Evolutionary conservation across 2,797 vertebrate species (phyloP), one percentile per base, ranked within the genome.

Genomic region (Sebastolobus alascanus): DNA sequence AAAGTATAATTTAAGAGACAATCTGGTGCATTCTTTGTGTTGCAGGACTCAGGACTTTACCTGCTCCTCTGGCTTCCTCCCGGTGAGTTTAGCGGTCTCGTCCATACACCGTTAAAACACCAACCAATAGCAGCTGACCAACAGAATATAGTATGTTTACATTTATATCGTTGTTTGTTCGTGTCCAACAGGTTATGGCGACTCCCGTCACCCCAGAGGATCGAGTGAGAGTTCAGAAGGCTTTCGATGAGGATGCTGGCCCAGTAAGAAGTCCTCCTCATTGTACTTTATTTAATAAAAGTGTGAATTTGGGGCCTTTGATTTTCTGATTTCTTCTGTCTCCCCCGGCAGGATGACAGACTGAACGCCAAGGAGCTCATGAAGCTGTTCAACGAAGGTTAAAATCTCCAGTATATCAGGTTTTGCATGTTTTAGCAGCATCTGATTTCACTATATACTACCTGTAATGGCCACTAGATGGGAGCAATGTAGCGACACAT

Each of bases 321-420:
- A 1, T 29, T 6, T 31, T 75, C 9, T 5, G 1, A 25, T 54
- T 38, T 72, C 5, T 31, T 90, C 8, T 86, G 14, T 88, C 12
- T 83, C 14, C 8, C 20, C 12, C 1, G 4, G 1, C 86, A 96
- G 96, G 94, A 96, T 82, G 90, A 94, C 85, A 93, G 73, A 61
- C 81, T 96, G 80, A 86, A 93, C 10, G 87, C 90, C 25, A 86
- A 92, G 84, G 88, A 94, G 56, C 78, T 95, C 65, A 94, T 91
- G 93, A 89, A 89, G 72, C 87, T 96, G 71, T 72, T 95, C 11
- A 96, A 96, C 86, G 90, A 94, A 93, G 95, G 96, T 96, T 29
- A 72, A 86, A 56, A 8, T 55, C 4, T 14, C 12, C 7, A 40
- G 9, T 56, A 0, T 13, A n/a, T 71, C 12, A 54, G 2, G 2